These are phyloP conservation scores for Leptopterna dolabrata DNA, from an alignment of 2,888 invertebrate species.

Conservation along the genomic window DNA sequence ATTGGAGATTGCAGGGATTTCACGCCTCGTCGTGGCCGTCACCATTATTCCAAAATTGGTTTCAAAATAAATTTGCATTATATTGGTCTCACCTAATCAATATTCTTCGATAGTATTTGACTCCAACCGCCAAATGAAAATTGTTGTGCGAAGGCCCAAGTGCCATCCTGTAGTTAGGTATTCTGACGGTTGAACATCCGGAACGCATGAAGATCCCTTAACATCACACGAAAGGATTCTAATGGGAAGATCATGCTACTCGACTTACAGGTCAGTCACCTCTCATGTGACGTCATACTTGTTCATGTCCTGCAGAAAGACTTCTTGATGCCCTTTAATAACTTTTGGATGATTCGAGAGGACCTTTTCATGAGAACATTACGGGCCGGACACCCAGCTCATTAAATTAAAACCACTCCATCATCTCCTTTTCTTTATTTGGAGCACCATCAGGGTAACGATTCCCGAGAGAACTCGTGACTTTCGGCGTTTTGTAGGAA, in stretches of 20 bases:
- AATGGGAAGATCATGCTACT: slow-evolving; percentile 33
- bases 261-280: slow-evolving; percentile 44
- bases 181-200: slow-evolving; percentile 42
- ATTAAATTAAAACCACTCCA: neutral
- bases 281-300: slow-evolving; percentile 23
- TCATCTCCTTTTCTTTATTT: neutral
- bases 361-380: neutral
- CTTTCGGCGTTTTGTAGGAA: neutral
- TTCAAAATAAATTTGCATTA: too few relatives aligned
- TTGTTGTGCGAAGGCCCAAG: neutral
- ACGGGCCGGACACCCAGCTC: neutral
- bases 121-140: neutral
- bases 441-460: neutral
- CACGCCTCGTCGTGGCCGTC: too few relatives aligned
- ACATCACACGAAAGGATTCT: slow-evolving; percentile 43
- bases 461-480: neutral
- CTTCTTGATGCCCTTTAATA: neutral
- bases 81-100: too few relatives aligned
- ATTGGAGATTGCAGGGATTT: too few relatives aligned
- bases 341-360: neutral
- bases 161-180: slow-evolving; percentile 12
- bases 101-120: neutral
- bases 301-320: neutral
- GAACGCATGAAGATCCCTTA: neutral
- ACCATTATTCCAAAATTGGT: too few relatives aligned